Evolutionary conservation across 1,140 invertebrate genomes (phyloP).

Genomic region (Megalopta genalis): DNA sequence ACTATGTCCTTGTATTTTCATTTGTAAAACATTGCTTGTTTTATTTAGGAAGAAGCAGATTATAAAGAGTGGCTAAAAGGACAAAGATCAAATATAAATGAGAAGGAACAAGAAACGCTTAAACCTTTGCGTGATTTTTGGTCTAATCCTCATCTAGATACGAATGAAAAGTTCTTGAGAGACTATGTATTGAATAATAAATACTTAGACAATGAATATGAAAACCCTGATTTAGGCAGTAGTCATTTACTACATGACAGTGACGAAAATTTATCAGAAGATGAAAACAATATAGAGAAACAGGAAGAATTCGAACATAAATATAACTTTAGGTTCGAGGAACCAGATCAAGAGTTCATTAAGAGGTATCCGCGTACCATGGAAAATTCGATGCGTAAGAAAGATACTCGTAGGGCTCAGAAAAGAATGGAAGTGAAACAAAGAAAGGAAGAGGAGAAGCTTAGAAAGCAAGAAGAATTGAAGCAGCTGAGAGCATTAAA

Average conservation of each 20-base stretch:
- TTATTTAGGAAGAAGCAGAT: constrained; percentile 82
- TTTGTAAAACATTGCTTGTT: constrained; percentile 9
- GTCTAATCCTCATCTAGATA: constrained; percentile 89
- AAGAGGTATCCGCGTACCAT: constrained; percentile 91
- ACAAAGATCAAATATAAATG: constrained; percentile 84
- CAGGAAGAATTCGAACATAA: constrained; percentile 96
- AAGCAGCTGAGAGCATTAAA: constrained; percentile 93
- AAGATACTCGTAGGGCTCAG: constrained; percentile 88
- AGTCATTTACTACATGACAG: constrained; percentile 86
- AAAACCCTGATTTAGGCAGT: constrained; percentile 84
- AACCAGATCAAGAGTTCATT: constrained; percentile 96
- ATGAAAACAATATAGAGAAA: constrained; percentile 89
- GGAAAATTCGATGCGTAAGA: constrained; percentile 89
- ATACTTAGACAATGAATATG: constrained; percentile 83
- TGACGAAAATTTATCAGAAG: constrained; percentile 88
- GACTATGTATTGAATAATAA: constrained; percentile 96
- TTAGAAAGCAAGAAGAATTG: constrained; percentile 91
- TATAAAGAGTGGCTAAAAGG: constrained; percentile 92
- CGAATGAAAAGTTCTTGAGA: constrained; percentile 92
- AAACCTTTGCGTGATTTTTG: constrained; percentile 91
- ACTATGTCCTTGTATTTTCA: not conserved
- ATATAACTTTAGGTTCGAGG: constrained; percentile 97
- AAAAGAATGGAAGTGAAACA: constrained; percentile 88
- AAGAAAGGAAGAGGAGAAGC: constrained; percentile 91
- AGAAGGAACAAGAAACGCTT: constrained; percentile 84